A percentile compares a stretch with the other conserved stretches of the same genome.
These are phyloP conservation scores for Octomys mimax DNA, from an alignment of 2,797 vertebrate genomes.

Conservation along the genomic window DNA sequence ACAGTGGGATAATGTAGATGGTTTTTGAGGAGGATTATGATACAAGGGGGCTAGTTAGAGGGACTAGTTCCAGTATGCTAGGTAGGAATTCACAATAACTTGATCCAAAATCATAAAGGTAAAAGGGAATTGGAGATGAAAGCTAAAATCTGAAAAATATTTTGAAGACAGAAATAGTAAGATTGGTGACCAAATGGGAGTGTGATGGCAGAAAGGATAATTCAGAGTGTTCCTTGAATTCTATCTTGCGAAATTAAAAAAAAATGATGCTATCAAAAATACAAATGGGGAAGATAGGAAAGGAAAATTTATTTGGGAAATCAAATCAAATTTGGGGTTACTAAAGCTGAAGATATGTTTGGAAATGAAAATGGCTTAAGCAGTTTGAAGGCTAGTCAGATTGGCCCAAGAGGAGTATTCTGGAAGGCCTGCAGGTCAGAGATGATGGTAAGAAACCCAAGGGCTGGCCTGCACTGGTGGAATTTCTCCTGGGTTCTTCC, in stretches of 20 bases:
- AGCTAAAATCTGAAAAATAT: conserved; percentile 50
- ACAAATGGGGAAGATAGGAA: conserved; percentile 29
- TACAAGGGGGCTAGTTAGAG: not conserved
- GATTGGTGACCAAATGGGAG: not conserved
- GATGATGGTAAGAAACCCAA: not conserved
- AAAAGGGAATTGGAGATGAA: conserved; percentile 56
- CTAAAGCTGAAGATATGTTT: conserved; percentile 40
- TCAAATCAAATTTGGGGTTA: conserved; percentile 47
- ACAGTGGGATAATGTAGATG: not conserved
- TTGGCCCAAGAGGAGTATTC: not conserved
- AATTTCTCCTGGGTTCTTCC: conserved; percentile 35
- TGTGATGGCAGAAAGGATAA: conserved; percentile 37
- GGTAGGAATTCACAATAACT: conserved; percentile 34
- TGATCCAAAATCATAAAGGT: conserved; percentile 23
- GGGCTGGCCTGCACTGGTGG: not conserved
- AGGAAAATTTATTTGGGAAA: conserved; percentile 12
- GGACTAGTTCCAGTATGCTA: not conserved
- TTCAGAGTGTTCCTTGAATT: conserved; percentile 45
- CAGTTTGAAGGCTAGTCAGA: not conserved
- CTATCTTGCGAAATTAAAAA: conserved; percentile 25
- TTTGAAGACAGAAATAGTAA: conserved; percentile 54
- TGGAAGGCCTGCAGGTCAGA: not conserved
- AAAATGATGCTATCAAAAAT: not conserved
- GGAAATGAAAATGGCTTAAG: conserved; percentile 26
- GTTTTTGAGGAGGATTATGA: conserved; percentile 21